These are phyloP conservation scores for Leptocoma aspasia DNA, from an alignment of 2,113 vertebrate genomes.

Conservation along the genomic window DNA sequence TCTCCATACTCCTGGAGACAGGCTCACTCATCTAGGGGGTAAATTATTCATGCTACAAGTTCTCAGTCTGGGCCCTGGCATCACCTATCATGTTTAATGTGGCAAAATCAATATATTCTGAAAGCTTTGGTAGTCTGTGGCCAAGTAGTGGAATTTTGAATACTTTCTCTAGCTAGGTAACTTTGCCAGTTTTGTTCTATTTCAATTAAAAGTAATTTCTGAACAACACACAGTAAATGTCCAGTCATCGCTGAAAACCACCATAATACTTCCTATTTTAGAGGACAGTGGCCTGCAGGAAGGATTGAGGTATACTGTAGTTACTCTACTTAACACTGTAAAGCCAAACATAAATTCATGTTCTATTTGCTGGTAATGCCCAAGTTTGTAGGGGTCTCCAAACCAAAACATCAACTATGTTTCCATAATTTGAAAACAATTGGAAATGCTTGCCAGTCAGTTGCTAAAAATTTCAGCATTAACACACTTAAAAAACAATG, in stretches of 20 bases:
- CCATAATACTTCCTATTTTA: not conserved
- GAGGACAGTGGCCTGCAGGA: not conserved
- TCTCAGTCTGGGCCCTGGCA: not conserved
- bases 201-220: not conserved
- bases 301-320: not conserved
- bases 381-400: not conserved
- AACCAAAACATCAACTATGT: not conserved
- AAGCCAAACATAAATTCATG: not conserved
- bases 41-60: slow-evolving; percentile 54
- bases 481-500: not conserved
- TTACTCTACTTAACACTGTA: not conserved
- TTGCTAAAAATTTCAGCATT: not conserved
- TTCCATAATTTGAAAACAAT: not conserved
- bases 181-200: not conserved
- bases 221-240: not conserved
- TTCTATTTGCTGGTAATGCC: not conserved
- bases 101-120: slow-evolving; percentile 18
- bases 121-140: not conserved
- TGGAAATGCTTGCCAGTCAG: not conserved
- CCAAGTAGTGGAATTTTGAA: not conserved
- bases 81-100: not conserved
- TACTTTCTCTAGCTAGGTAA: not conserved
- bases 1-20: not conserved
- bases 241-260: not conserved
- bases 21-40: not conserved